Evolutionary conservation across 2,888 invertebrate genomes (phyloP).

Genomic region (Cyrtodaria siliqua): DNA sequence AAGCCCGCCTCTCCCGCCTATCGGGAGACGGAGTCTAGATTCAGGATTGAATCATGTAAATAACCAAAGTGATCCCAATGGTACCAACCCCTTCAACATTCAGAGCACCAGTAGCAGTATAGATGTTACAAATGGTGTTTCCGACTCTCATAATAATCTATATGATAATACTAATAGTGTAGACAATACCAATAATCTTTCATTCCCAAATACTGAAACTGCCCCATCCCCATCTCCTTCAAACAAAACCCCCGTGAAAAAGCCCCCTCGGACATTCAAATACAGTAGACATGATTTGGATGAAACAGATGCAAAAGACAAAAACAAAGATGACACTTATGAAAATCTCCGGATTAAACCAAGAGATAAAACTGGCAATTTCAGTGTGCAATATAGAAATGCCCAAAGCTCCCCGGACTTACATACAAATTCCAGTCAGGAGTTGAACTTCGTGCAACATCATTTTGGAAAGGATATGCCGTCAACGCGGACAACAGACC

Average conservation of each 20-base stretch:
- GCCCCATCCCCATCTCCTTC: background rate
- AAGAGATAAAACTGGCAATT: conserved; percentile 13
- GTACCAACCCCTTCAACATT: background rate
- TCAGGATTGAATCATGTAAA: background rate
- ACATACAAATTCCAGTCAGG: conserved; percentile 1
- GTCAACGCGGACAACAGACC: too few relatives aligned
- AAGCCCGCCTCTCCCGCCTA: conserved; percentile 64
- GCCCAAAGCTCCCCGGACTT: conserved; percentile 11
- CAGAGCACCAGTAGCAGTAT: conserved; percentile 2
- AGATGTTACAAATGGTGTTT: background rate
- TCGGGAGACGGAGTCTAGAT: conserved; percentile 35
- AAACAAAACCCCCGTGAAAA: conserved; percentile 27
- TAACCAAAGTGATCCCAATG: background rate
- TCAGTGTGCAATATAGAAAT: conserved; percentile 57
- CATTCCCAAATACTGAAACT: conserved; percentile 14
- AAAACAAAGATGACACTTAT: conserved; percentile 18
- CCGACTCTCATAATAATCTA: background rate
- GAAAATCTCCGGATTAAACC: background rate
- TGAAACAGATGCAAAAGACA: conserved; percentile 1
- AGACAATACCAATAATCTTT: background rate
- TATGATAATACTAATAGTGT: background rate
- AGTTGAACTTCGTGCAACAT: conserved; percentile 36
- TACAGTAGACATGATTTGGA: conserved; percentile 46
- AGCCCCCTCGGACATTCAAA: conserved; percentile 55
- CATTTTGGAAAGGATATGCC: conserved; percentile 43